A percentile compares a stretch with the other conserved stretches of the same genome.
These are phyloP conservation scores for Accipiter minullus DNA, from an alignment of 2,797 vertebrate genomes.

Conservation along the genomic window DNA sequence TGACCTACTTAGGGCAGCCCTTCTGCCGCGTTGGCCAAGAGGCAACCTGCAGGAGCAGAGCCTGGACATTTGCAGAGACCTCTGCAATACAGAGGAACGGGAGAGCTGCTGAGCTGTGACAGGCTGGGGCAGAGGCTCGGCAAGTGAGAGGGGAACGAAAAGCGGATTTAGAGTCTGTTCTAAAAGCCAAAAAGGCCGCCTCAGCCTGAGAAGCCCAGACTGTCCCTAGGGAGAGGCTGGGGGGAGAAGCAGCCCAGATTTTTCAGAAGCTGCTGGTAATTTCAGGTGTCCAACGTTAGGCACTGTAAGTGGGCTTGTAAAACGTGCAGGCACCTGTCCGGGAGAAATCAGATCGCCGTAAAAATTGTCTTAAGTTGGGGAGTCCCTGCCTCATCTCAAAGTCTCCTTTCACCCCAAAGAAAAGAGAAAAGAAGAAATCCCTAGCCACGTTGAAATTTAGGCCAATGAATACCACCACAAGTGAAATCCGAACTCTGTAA, in stretches of 20 bases:
- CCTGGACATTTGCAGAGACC: background rate
- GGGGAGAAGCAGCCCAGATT: background rate
- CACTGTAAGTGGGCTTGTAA: background rate
- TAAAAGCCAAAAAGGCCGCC: background rate
- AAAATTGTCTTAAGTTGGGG: background rate
- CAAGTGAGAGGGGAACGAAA: background rate
- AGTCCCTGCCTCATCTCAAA: background rate
- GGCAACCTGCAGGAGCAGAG: background rate
- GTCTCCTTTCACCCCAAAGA: background rate
- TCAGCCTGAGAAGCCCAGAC: background rate
- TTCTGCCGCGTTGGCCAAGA: accelerated
- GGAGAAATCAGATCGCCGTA: background rate
- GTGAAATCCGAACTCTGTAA: background rate
- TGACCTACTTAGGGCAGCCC: background rate
- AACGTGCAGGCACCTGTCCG: background rate
- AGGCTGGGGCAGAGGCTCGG: background rate
- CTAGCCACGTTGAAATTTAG: background rate
- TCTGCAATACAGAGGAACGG: background rate
- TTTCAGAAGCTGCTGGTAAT: background rate
- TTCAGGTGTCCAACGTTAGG: background rate
- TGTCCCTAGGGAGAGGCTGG: background rate
- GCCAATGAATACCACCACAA: background rate
- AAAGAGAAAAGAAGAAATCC: background rate
- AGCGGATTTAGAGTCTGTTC: background rate
- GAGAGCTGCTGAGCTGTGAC: background rate